Base-by-base conservation (phyloP, 2,888 invertebrate species). In the Hyposoter dolosus region DNA sequence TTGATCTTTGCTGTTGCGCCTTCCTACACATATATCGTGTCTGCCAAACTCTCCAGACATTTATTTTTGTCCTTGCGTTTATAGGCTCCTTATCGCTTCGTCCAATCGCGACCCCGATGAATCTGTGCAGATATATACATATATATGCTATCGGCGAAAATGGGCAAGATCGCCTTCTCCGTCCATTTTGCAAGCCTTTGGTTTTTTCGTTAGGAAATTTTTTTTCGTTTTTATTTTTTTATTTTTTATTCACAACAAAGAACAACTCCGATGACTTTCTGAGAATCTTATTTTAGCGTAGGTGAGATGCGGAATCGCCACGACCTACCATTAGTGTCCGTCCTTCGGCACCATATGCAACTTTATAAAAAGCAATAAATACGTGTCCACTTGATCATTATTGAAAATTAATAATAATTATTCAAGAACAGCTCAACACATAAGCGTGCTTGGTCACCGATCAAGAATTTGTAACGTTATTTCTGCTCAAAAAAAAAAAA, bases 91-190 rank as follows among this genome's bases (percentile, higher is more conserved):
- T 85, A 82, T 85, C 82, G 35, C 63, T 56, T 43, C 60, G 45
- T 43, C 75, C 82, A 28, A 85, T 85, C 82, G 81, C 65, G 23
- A 60, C 78, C 63, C 35, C 40, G 66, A 78, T 50, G 85, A 85
- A 85, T 82, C 82, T 68, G 69, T 71, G 77, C 71, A 76, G 50
- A 77, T 69, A 75, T 43, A 63, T 45, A 32, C 45, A 15, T 63
- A 28, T 28, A 45, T 47, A 9, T 28, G 47, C 63, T n/a, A 45
- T 32, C 32, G 76, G 65, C 45, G 32, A 45, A 32, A 45, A 32
- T 15, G 63, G 47, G 65, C 28, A 17, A 45, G 23, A 35, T 72
- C 74, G 82, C 78, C 84, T 68, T 65, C 66, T 68, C 63, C 63
- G 10, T 45, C 63, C 78, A 28, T 68, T 76, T 60, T 35, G n/a